Evolutionary conservation across 2,113 vertebrate species (phyloP), one percentile per base, ranked within the genome.

Genomic region (Callipepla californica): DNA sequence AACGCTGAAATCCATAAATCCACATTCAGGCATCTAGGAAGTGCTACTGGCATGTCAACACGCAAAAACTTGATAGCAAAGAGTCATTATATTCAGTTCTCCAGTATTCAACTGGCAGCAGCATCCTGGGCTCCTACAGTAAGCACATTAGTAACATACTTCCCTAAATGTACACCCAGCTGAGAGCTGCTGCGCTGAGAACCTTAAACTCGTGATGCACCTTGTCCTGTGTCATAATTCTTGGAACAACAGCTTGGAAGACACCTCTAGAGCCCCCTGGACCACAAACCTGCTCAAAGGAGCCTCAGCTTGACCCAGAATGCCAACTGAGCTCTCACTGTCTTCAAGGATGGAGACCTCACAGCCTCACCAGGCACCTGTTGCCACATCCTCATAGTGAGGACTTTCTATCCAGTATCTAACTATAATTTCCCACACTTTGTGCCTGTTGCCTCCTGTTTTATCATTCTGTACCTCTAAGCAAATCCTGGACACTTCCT

Each of bases 1-100:
- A 83, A 69, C 12, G 73, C 40, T 17, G 22, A 57, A 93, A 87
- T 22, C 55, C 28, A 45, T 69, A 87, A 61, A 92, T 89, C 58
- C 61, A 22, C 62, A 87, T 7, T 57, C 25, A 73, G 48, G 48
- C n/a, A 92, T 28, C 61, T 36, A 81, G 61, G 59, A 91, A 93
- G 11, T 44, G 11, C 22, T 19, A 75, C 42, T 84, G 73, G 67
- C 84, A 89, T 92, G 26, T 4, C 44, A 68, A 16, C 30, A 84
- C 7, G 47, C 1, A 7, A 67, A 70, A 84, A 36, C 28, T 50
- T 86, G 21, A 63, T 10, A 25, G 36, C 26, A 80, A 48, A 58
- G 42, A 50, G 10, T 53, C 59, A 73, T 69, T 61, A 9, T 38
- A 69, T 32, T 89, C 30, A 19, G 45, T 80, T 85, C 40, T 82